A percentile compares a stretch with the other conserved stretches of the same genome.
Evolutionary conservation across 2,888 invertebrate species (phyloP).

Genomic region (Coleophora flavipennella): DNA sequence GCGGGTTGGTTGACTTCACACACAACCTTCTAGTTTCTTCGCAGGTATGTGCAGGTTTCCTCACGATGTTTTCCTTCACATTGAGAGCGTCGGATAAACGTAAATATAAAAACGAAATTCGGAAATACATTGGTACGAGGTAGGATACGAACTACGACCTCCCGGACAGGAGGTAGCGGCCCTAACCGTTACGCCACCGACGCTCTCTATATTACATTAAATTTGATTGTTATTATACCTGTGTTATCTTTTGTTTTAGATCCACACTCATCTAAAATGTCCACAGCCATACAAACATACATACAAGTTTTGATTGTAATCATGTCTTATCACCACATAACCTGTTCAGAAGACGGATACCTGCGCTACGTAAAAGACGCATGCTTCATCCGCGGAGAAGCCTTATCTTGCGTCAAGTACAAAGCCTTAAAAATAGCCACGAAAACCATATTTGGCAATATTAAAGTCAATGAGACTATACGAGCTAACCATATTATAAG

Average conservation of each 20-base stretch:
- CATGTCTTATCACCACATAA: constrained; percentile 18
- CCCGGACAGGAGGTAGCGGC: no score
- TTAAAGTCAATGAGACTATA: constrained; percentile 46
- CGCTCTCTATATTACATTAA: no score
- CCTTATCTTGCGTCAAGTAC: constrained; percentile 56
- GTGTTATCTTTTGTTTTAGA: constrained; percentile 9
- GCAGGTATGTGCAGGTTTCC: no score
- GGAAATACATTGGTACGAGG: no score
- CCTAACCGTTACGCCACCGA: no score
- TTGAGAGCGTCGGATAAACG: no score
- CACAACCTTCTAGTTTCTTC: no score
- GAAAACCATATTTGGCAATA: constrained; percentile 46
- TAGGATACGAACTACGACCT: no score
- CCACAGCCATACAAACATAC: constrained; percentile 11
- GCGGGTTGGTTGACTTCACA: no score
- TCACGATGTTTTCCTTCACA: no score
- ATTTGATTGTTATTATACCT: no score
- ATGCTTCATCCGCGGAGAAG: constrained; percentile 53
- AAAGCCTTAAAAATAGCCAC: constrained; percentile 59
- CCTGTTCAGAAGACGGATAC: constrained; percentile 45
- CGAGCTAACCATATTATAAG: constrained; percentile 47
- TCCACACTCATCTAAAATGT: constrained; percentile 20
- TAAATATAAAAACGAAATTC: no score
- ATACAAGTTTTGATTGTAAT: constrained; percentile 23
- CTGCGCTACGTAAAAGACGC: constrained; percentile 56